Base-by-base conservation (phyloP, 2,888 invertebrate species). In the Ophioninae sp. region DNA sequence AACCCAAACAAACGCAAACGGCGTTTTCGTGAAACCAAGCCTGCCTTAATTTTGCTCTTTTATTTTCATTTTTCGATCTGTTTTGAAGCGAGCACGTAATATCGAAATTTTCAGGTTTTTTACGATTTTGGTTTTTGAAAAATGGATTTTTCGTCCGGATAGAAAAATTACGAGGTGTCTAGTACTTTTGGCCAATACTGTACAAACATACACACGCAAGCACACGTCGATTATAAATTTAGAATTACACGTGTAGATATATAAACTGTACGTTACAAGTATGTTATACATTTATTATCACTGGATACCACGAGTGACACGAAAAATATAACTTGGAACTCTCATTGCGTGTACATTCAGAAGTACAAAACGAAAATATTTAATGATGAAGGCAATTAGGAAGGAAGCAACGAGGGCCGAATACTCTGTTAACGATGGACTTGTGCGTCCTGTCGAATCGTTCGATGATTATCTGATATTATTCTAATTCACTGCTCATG, bases 231-330 rank as follows among this genome's bases (percentile, higher is more conserved):
- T 74, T 73, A 71, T 41, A 81, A 72, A 75, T 61, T 61, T 59
- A 58, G 56, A 75, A 81, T 84, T 63, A 75, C 67, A 64, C 58
- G 79, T 77, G 44, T 83, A 58, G 74, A 79, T 64, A 69, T 71
- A 76, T 65, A 72, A 76, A 59, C 22, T 41, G 37, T 44, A 74
- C 13, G 22, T 56, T 69, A 39, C 10, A 69, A 56, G 68, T 69
- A 51, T 51, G 51, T 71, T 82, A 61, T 84, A 78, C 41, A 73
- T 75, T 69, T 71, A 69, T 64, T 77, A 75, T 75, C 75, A 75
- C 69, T 64, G 79, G 44, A 82, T 75, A 84, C 74, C 83, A 78
- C 61, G 78, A 81, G 78, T 72, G 83, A 83, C 83, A 84, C 72
- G 72, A 84, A 72, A 56, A 84, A n/a, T 72, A 56, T 37, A 23